Base-by-base conservation (phyloP, 2,888 invertebrate species). In the Callosobruchus maculatus region DNA sequence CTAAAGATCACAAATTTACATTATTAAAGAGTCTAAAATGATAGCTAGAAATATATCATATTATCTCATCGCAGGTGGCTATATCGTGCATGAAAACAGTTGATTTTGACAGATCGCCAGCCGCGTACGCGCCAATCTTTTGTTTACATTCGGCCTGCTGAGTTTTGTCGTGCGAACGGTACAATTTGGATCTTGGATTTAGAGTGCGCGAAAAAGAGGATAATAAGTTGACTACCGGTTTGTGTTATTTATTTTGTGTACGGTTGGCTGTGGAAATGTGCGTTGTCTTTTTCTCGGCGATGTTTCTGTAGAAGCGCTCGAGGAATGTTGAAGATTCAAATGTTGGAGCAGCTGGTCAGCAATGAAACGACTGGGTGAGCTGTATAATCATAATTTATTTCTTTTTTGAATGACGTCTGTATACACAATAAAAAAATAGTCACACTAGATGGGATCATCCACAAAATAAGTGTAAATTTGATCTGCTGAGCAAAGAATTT, bases 281-380 rank as follows among this genome's bases (percentile, higher is more conserved):
- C 67, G 70, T 49, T 13, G 49, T 7, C 49, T 18, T 13, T 13
- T 7, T 49, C 18, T 7, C 49, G 3, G 49, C 13, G 49, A 13
- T 3, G 49, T 13, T 49, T 49, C 18, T 18, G 3, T 49, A 49
- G 49, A 18, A 3, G 22, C 26, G 49, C 67, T 67, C 74, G 49
- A 83, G 80, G 76, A 89, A 93, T 93, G 93, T 88, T 93, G 88
- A 93, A 93, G 89, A 93, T 93, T 88, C 93, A 93, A 86, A 92
- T 93, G 92, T 88, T 93, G 88, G 93, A 93, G 84, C 92, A 92
- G 83, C 90, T 93, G 84, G 92, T 92, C 86, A 92, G 89, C 85
- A 92, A 91, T 86, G 92, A 93, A 77, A 83, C 80, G 77, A 84
- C 84, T 31, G 86, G 86, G 86, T 86, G 81, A 82, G 83, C 67